Evolutionary conservation across 2,888 invertebrate species (phyloP).

Genomic region (Halictus ligatus): DNA sequence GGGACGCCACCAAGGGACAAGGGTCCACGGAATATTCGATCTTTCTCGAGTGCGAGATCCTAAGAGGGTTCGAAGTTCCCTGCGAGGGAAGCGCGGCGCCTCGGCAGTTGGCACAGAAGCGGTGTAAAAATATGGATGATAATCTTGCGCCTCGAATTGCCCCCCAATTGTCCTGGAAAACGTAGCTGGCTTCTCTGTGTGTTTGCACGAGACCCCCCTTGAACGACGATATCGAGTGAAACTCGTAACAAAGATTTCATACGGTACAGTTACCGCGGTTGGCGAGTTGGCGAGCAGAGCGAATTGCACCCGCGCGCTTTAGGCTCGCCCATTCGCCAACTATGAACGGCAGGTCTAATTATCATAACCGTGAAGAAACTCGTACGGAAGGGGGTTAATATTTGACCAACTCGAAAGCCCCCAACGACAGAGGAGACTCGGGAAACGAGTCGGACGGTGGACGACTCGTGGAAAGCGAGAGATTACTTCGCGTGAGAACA

Average conservation of each 20-base stretch:
- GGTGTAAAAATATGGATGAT: background rate
- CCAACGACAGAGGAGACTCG: background rate
- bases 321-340: background rate
- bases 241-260: background rate
- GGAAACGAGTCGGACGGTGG: background rate
- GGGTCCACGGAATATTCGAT: constrained; percentile 52
- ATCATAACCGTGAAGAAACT: background rate
- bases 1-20: constrained; percentile 48
- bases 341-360: background rate
- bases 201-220: background rate
- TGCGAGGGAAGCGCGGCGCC: background rate
- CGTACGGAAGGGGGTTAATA: background rate
- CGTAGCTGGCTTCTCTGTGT: background rate
- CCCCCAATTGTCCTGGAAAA: background rate
- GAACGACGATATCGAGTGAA: background rate
- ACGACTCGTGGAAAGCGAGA: constrained; percentile 6
- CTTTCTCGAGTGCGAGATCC: constrained; percentile 29
- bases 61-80: background rate
- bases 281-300: background rate
- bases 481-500: constrained; percentile 8
- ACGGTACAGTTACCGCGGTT: background rate
- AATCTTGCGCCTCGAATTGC: background rate
- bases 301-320: background rate
- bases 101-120: background rate
- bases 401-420: background rate